These are phyloP conservation scores for Busseola fusca DNA, from an alignment of 2,888 invertebrate species.

Conservation along the genomic window DNA sequence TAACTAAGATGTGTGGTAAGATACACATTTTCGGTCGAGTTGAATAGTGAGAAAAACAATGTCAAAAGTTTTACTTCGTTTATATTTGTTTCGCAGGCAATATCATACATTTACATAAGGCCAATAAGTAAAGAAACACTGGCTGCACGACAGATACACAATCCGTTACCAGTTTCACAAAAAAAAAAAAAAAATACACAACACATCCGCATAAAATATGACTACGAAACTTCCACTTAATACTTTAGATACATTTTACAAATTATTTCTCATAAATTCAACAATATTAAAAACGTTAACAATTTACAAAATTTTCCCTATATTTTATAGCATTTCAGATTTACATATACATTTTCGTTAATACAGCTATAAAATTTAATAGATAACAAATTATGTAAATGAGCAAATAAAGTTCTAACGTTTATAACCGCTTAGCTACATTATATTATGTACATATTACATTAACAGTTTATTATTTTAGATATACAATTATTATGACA, in stretches of 20 bases:
- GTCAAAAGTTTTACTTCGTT: slow-evolving; percentile 74
- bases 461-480: slow-evolving; percentile 61
- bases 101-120: slow-evolving; percentile 83
- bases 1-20: neutral
- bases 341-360: slow-evolving; percentile 69
- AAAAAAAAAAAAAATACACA: slow-evolving; percentile 53
- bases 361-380: slow-evolving; percentile 56
- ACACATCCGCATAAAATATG: slow-evolving; percentile 62
- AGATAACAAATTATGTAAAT: slow-evolving; percentile 49
- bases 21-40: too few relatives aligned
- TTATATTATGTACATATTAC: slow-evolving; percentile 62
- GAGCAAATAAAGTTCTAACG: slow-evolving; percentile 62
- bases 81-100: slow-evolving; percentile 84
- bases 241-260: slow-evolving; percentile 73
- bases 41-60: slow-evolving; percentile 52
- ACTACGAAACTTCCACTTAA: slow-evolving; percentile 69
- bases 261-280: slow-evolving; percentile 80
- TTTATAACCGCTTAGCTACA: slow-evolving; percentile 64
- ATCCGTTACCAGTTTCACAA: slow-evolving; percentile 60
- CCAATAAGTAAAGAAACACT: slow-evolving; percentile 74
- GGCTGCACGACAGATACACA: slow-evolving; percentile 70
- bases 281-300: slow-evolving; percentile 86
- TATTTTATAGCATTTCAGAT: slow-evolving; percentile 71
- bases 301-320: slow-evolving; percentile 81
- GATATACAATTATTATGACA: slow-evolving; percentile 60